These are phyloP conservation scores for Paedocypris sp. DNA, from an alignment of 2,113 vertebrate genomes.

Conservation along the genomic window DNA sequence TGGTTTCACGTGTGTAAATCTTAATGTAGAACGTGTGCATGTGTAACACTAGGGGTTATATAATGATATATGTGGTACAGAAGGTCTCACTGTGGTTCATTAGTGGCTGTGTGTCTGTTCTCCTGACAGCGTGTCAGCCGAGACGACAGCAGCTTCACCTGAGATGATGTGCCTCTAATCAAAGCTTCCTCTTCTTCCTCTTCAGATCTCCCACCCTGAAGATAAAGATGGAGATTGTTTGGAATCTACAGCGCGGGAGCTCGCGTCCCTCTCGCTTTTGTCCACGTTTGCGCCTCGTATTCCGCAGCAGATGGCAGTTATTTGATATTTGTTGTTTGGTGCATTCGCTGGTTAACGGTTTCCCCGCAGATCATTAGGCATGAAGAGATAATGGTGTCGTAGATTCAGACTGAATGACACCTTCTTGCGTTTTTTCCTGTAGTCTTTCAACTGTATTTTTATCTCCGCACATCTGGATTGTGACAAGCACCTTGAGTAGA, in stretches of 20 bases:
- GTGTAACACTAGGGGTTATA: background rate
- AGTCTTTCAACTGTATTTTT: too few relatives aligned
- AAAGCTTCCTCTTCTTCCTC: slow-evolving; percentile 21
- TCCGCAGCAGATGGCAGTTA: too few relatives aligned
- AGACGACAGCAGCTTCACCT: slow-evolving; percentile 31
- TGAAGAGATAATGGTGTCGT: too few relatives aligned
- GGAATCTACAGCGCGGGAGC: background rate
- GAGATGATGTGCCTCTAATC: slow-evolving; percentile 29
- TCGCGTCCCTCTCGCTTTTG: background rate
- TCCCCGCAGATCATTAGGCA: too few relatives aligned
- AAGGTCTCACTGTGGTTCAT: slow-evolving; percentile 24
- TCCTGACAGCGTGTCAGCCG: slow-evolving; percentile 27
- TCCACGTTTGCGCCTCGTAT: background rate
- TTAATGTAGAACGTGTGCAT: background rate
- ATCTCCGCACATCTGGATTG: too few relatives aligned
- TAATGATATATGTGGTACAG: background rate
- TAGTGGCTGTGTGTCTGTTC: slow-evolving; percentile 10
- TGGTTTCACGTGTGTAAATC: background rate
- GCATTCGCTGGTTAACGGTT: too few relatives aligned
- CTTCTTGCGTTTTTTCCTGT: too few relatives aligned
- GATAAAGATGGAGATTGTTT: background rate
- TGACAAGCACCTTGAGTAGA: too few relatives aligned
- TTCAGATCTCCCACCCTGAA: slow-evolving; percentile 27
- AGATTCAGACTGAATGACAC: too few relatives aligned
- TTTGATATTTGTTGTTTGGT: too few relatives aligned